Evolutionary conservation across 2,888 invertebrate species (phyloP).

Genomic region (Cantharis rufa): DNA sequence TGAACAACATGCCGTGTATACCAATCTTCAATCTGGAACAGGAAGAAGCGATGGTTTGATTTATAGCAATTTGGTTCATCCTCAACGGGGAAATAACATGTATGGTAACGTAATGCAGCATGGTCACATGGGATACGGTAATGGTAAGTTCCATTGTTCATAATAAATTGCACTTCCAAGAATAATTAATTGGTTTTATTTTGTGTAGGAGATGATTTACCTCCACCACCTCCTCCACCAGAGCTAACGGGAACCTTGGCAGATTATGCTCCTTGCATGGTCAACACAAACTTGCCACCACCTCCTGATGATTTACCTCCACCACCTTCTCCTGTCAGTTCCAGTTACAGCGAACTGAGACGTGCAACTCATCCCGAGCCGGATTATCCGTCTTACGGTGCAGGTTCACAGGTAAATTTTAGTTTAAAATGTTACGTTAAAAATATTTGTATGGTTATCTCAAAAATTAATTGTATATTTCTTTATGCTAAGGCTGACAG

Average conservation of each 20-base stretch:
- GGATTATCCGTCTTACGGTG: constrained; percentile 64
- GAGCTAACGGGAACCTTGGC: constrained; percentile 55
- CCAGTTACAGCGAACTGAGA: constrained; percentile 85
- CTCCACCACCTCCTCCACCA: constrained; percentile 65
- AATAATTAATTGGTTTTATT: no score
- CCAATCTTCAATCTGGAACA: constrained; percentile 49
- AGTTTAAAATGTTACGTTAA: background rate
- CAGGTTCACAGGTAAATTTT: constrained; percentile 68
- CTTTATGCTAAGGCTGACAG: constrained; percentile 40
- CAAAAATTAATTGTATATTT: constrained; percentile 34
- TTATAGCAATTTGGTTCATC: constrained; percentile 61
- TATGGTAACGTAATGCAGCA: constrained; percentile 62
- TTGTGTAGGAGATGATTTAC: constrained; percentile 60
- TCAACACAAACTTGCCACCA: constrained; percentile 57
- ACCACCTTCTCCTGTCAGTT: constrained; percentile 88
- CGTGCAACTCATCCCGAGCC: constrained; percentile 72
- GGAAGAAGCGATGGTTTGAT: constrained; percentile 57
- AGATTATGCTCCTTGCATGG: constrained; percentile 54
- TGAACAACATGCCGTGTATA: constrained; percentile 47
- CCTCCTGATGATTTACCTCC: constrained; percentile 70
- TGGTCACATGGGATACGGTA: constrained; percentile 43
- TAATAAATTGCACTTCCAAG: no score
- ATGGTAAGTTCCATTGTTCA: constrained; percentile 34
- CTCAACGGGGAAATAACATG: constrained; percentile 52
- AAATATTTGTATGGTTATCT: background rate